Evolutionary conservation across 2,888 invertebrate genomes (phyloP).

Genomic region (Heliconius sara): DNA sequence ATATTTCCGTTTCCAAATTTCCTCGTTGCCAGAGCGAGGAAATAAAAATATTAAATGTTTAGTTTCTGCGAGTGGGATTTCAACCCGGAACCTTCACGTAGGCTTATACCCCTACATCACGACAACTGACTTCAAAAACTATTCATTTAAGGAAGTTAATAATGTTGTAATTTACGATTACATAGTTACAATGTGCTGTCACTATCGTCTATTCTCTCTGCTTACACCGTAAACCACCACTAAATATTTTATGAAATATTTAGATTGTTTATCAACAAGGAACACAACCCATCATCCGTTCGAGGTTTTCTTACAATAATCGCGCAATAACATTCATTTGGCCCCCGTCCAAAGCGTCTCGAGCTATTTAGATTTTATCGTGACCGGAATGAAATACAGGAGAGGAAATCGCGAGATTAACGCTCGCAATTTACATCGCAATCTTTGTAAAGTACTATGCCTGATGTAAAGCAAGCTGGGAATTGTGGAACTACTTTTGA

Average conservation of each 20-base stretch:
- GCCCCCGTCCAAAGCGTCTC: slow-evolving; percentile 49
- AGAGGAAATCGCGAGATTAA: slow-evolving; percentile 51
- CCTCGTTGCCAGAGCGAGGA: no score
- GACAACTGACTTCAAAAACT: no score
- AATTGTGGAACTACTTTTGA: slow-evolving; percentile 23
- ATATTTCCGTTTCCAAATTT: no score
- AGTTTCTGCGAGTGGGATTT: no score
- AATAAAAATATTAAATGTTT: no score
- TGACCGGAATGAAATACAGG: slow-evolving; percentile 53
- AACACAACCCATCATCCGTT: slow-evolving; percentile 39
- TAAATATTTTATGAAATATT: background rate
- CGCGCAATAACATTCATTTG: slow-evolving; percentile 52
- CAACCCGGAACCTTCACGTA: no score
- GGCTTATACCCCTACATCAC: no score
- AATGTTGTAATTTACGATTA: no score
- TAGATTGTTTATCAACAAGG: background rate
- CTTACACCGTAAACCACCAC: background rate
- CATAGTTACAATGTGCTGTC: no score
- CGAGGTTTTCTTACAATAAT: slow-evolving; percentile 48
- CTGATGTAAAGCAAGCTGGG: slow-evolving; percentile 40
- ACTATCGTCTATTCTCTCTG: no score
- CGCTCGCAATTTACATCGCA: slow-evolving; percentile 50
- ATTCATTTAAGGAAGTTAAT: no score
- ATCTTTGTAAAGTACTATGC: slow-evolving; percentile 43
- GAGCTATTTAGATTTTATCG: slow-evolving; percentile 54